A percentile compares a stretch with the other conserved stretches of the same genome.
Conservation (phyloP, 2,888 invertebrate genomes). For the Fissipunctia ypsillon region DNA sequence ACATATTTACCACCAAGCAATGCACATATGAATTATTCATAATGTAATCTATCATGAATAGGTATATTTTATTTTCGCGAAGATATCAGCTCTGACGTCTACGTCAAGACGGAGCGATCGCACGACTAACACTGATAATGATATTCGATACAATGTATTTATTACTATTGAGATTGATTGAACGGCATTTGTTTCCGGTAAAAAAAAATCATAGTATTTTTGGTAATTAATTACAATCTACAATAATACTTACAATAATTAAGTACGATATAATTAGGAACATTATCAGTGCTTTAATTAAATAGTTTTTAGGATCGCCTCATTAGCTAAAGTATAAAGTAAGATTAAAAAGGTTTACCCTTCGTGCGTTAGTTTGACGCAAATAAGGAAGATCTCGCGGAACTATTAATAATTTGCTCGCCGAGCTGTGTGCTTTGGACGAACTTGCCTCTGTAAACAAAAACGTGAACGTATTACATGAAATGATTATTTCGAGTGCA, state of each 20-base stretch:
- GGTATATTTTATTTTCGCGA: conserved; percentile 58
- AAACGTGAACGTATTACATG: conserved; percentile 38
- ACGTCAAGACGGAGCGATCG: conserved; percentile 67
- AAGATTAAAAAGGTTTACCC: conserved; percentile 76
- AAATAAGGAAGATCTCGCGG: conserved; percentile 88
- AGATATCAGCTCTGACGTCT: conserved; percentile 69
- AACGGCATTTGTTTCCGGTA: conserved; percentile 40
- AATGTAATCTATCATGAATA: conserved; percentile 60
- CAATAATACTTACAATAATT: conserved; percentile 14
- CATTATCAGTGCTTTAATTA: conserved; percentile 5
- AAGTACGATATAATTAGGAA: conserved; percentile 16
- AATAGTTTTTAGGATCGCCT: background rate
- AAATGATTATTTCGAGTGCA: conserved; percentile 19
- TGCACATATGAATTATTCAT: conserved; percentile 65
- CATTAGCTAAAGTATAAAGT: conserved; percentile 24
- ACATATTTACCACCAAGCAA: conserved; percentile 53
- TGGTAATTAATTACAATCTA: conserved; percentile 25
- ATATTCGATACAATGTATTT: conserved; percentile 53
- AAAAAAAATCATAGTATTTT: conserved; percentile 41
- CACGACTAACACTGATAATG: conserved; percentile 64
- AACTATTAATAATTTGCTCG: conserved; percentile 87
- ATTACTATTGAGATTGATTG: conserved; percentile 52
- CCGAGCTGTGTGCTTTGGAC: conserved; percentile 81
- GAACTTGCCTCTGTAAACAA: conserved; percentile 83
- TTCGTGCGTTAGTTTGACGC: conserved; percentile 89